Base-by-base conservation (phyloP, 2,113 vertebrate species). In the Etia nguti region DNA sequence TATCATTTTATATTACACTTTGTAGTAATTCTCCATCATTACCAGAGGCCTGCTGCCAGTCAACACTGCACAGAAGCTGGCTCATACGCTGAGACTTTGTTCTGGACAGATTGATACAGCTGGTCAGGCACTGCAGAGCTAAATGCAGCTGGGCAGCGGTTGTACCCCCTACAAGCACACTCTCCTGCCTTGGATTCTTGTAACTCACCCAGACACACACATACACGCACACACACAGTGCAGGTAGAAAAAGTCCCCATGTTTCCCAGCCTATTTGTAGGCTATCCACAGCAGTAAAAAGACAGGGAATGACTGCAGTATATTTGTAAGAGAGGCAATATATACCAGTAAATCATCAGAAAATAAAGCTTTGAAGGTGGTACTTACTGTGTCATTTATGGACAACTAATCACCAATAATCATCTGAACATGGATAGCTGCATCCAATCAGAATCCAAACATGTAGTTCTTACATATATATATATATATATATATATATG, bases 101-200 rank as follows among this genome's bases (percentile, higher is more conserved):
- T 73, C 70, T 50, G 43, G 80, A 92, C 88, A 92, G 82, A 91
- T 73, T 91, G 92, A 87, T 92, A 89, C 92, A 92, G 84, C 86
- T 90, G 92, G 55, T 83, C 54, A 13, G 60, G 29, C 79, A 83
- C 80, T 87, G 83, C 83, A 88, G 90, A 82, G 89, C 91, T 90
- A 92, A 91, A 90, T 59, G 43, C 87, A 93, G 84, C 92, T 92
- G 89, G 87, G 70, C 91, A 87, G 80, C 22, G 3, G 48, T 57
- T 89, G 43, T 48, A 85, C 79, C 84, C 81, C 90, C 79, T 38
- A 82, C 86, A 41, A 65, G 81, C 60, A 80, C 36, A 81, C 52
- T 68, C 68, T 86, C 15, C 86, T 12, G 16, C 36, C 50, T 48
- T 60, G 62, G 16, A 80, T 62, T 81, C 29, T 57, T n/a, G 52